Evolutionary conservation across 2,888 invertebrate species (phyloP).

Genomic region (Sialis lutaria): DNA sequence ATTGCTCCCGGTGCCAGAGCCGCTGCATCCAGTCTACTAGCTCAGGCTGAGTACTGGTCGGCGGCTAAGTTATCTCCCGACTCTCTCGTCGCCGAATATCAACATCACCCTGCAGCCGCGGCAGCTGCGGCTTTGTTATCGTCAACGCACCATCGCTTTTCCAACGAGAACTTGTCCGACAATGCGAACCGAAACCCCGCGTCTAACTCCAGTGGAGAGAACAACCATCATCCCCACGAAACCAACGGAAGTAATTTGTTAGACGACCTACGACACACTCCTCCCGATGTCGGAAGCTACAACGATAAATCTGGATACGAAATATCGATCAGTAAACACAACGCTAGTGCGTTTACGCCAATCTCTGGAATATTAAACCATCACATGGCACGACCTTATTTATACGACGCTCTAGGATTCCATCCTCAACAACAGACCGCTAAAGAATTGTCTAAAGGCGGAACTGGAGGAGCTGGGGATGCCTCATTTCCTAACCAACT

Average conservation of each 20-base stretch:
- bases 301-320: conserved; percentile 24
- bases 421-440: conserved; percentile 30
- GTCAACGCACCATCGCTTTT: not conserved
- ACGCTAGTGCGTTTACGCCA: conserved; percentile 82
- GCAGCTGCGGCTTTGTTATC: conserved; percentile 14
- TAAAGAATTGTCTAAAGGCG: conserved; percentile 30
- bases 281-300: not conserved
- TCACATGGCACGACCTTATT: conserved; percentile 60
- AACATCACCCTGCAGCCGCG: conserved; percentile 19
- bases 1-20: conserved; percentile 32
- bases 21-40: conserved; percentile 19
- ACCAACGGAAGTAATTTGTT: conserved; percentile 10
- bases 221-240: conserved; percentile 1
- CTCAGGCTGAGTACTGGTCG: conserved; percentile 68
- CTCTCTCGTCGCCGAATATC: conserved; percentile 3
- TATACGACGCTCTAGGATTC: conserved; percentile 87
- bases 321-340: conserved; percentile 32
- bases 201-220: not conserved
- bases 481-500: conserved; percentile 76
- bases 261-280: conserved; percentile 7
- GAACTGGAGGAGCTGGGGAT: conserved; percentile 28
- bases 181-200: not conserved
- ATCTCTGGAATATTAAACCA: conserved; percentile 70
- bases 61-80: conserved; percentile 49
- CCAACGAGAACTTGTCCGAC: not conserved